phyloP scores from a whole-genome alignment of 1,140 invertebrate species.

The Sogatella furcifera region DNA sequence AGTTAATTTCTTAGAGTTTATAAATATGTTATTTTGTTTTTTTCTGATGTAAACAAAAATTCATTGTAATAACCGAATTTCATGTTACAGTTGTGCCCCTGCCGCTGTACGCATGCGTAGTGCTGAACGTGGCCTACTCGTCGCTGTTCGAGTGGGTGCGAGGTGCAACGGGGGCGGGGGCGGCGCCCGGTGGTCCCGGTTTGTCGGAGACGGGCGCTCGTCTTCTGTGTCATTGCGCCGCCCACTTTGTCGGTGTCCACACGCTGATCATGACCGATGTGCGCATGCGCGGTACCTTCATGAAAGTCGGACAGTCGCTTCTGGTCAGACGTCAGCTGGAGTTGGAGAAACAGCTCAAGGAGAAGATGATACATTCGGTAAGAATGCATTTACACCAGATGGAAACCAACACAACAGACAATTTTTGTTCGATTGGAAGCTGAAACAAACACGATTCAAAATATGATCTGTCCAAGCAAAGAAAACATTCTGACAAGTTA shows the following conservation, averaged over 20 bases:
- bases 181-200: too few relatives aligned
- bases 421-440: too few relatives aligned
- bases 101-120: conserved; percentile 72
- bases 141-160: conserved; percentile 56
- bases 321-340: conserved; percentile 78
- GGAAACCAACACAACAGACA: too few relatives aligned
- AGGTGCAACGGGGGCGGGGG: too few relatives aligned
- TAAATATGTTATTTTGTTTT: too few relatives aligned
- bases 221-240: conserved; percentile 72
- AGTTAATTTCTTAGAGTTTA: too few relatives aligned
- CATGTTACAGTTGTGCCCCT: conserved; percentile 59
- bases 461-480: too few relatives aligned
- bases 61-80: too few relatives aligned
- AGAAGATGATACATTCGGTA: conserved; percentile 89
- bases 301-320: conserved; percentile 90
- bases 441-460: too few relatives aligned
- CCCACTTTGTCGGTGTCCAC: conserved; percentile 87
- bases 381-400: conserved; percentile 15
- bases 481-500: too few relatives aligned
- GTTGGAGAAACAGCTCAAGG: conserved; percentile 87
- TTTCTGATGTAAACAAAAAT: too few relatives aligned
- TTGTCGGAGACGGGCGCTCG: conserved; percentile 37
- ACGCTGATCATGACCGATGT: conserved; percentile 88
- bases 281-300: conserved; percentile 87
- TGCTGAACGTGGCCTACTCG: conserved; percentile 68